Base-by-base conservation (phyloP, 2,888 invertebrate genomes). In the Drosophila merina region DNA sequence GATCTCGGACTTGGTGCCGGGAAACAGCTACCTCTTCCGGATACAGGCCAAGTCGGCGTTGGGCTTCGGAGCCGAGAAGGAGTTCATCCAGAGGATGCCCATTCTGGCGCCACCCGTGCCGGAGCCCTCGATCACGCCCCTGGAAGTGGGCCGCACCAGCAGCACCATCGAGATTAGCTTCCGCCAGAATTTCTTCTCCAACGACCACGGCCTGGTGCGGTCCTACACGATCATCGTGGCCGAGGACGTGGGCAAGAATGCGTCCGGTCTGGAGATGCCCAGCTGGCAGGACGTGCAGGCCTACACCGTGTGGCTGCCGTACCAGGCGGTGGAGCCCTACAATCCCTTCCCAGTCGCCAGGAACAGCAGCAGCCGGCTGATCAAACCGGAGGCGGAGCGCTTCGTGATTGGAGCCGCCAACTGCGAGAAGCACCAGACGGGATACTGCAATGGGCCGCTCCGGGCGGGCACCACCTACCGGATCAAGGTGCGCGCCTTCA, bases 401-500 rank as follows among this genome's bases (percentile, higher is more conserved):
- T 97, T 97, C 91, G 96, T 96, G 14, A 95, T 98, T 77, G 98
- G 98, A 9, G 93, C 94, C 47, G 96, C 96, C 90, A 94, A 95
- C 77, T 97, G 97, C 91, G 96, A 96, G 89, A 94, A 94, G 76
- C 94, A 94, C 84, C 93, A 94, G 49, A 93, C 94, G 51, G 95
- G 95, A 28, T 98, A 97, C 91, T 99, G 99, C 93, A 99, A 99
- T 92, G 99, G 99, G 0, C 97, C 98, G 3, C 93, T 99, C 26
- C 96, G 97, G 92, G 95, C 98, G 33, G 97, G 96, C 80, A 95
- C 97, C 42, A 95, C 95, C 0, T 99, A 99, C 93, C 94, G 95
- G 87, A 96, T 99, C 50, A 98, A 98, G 93, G 95, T 99, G 79
- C 94, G 99, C 77, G 98, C 98, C 40, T 99, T 97, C 92, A 99